Evolutionary conservation across 2,888 invertebrate genomes (phyloP).

Genomic region (Archips crataeganus): DNA sequence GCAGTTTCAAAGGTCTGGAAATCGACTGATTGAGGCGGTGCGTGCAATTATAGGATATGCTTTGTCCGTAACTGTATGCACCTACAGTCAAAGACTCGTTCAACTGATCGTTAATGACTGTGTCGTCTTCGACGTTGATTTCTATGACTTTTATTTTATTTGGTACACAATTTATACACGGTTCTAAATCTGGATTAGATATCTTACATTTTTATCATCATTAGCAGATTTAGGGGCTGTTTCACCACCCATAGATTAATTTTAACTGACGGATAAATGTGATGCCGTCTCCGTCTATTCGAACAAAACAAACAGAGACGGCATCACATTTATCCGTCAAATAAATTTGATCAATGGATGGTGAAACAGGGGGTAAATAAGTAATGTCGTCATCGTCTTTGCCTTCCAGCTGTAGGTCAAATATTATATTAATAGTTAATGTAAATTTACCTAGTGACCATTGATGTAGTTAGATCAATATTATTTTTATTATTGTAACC

Average conservation of each 20-base stretch:
- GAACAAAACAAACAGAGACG: no score
- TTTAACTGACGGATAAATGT: no score
- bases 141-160: not conserved
- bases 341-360: no score
- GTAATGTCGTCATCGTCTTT: not conserved
- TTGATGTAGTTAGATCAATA: no score
- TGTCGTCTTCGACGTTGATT: not conserved
- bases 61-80: slow-evolving; percentile 34
- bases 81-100: not conserved
- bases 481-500: not conserved
- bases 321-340: no score
- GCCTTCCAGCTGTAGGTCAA: not conserved
- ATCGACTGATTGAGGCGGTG: slow-evolving; percentile 69
- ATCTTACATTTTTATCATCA: not conserved
- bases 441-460: not conserved
- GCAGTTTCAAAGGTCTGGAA: slow-evolving; percentile 79
- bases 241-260: no score
- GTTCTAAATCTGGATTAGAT: not conserved
- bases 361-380: no score
- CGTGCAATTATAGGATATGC: slow-evolving; percentile 57
- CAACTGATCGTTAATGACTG: not conserved
- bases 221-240: slow-evolving; percentile 3
- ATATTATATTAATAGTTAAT: not conserved
- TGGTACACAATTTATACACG: not conserved
- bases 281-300: no score